Evolutionary conservation across 2,888 invertebrate species (phyloP).

Genomic region (Plagodis dolabraria): DNA sequence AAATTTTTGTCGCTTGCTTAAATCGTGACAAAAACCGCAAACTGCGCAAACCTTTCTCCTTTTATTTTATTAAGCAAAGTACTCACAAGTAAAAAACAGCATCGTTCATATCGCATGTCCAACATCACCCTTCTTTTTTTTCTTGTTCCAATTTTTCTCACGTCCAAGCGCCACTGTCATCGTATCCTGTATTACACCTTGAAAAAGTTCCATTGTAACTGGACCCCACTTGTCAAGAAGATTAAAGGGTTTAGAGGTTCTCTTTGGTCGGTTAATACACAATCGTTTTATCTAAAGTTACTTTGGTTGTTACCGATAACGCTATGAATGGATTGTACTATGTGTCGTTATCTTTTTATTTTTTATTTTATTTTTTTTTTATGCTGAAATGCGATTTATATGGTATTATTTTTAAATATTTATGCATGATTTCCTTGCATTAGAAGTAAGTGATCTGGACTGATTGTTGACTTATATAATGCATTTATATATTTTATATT

Average conservation of each 20-base stretch:
- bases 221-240: constrained; percentile 16
- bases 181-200: constrained; percentile 37
- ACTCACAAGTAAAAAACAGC: constrained; percentile 1
- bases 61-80: background rate
- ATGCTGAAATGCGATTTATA: constrained; percentile 8
- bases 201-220: constrained; percentile 25
- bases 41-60: background rate
- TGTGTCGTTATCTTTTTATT: constrained; percentile 6
- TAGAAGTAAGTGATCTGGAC: too few relatives aligned
- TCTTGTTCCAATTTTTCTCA: constrained; percentile 34
- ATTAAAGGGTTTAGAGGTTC: constrained; percentile 17
- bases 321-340: constrained; percentile 23
- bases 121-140: constrained; percentile 22
- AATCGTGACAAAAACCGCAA: too few relatives aligned
- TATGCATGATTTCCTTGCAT: too few relatives aligned
- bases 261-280: constrained; percentile 31
- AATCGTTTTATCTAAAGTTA: constrained; percentile 36
- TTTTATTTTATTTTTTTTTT: too few relatives aligned
- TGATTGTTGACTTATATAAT: too few relatives aligned
- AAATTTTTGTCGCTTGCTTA: too few relatives aligned
- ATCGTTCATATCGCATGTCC: constrained; percentile 18
- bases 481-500: too few relatives aligned
- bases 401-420: background rate
- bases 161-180: constrained; percentile 30
- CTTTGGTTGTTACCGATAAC: constrained; percentile 31